Percentiles rank a stretch among this genome's conserved stretches.
Conservation (phyloP, 2,113 vertebrate genomes). For the Campylomormyrus tamandua region DNA sequence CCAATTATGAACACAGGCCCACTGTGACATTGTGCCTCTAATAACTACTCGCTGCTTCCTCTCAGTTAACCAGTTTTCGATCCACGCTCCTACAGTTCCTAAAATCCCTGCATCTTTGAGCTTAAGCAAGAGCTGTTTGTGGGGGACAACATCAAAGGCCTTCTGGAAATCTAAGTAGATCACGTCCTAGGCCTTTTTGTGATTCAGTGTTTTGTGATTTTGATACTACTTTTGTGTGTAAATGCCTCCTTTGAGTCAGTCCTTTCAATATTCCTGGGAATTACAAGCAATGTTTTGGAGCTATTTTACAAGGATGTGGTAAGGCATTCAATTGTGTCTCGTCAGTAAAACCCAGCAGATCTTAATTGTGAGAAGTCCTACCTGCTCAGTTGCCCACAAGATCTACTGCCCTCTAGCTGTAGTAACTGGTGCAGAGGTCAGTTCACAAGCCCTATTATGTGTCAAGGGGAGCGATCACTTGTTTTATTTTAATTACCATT, state of each 20-base stretch:
- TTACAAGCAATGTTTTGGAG: neutral
- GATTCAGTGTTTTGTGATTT: neutral
- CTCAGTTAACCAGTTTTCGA: too few species aligned
- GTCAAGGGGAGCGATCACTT: neutral
- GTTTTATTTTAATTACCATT: neutral
- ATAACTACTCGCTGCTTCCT: too few species aligned
- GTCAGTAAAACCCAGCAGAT: neutral
- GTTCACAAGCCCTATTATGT: neutral
- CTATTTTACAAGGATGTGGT: neutral
- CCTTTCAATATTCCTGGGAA: neutral
- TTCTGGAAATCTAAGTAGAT: too few species aligned
- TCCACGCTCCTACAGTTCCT: too few species aligned
- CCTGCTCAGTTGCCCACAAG: neutral
- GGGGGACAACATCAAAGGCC: too few species aligned
- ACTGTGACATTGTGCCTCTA: too few species aligned
- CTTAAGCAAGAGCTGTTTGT: too few species aligned
- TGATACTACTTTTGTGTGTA: neutral
- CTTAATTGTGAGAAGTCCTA: neutral
- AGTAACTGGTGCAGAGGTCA: constrained; percentile 8
- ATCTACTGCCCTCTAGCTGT: neutral
- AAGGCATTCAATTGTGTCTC: neutral
- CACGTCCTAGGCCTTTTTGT: too few species aligned
- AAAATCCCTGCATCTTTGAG: too few species aligned
- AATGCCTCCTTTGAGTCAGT: neutral
- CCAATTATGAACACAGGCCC: too few species aligned